Evolutionary conservation across 2,113 vertebrate genomes (phyloP), one percentile per base, ranked within the genome.

Genomic region (Pollachius pollachius): DNA sequence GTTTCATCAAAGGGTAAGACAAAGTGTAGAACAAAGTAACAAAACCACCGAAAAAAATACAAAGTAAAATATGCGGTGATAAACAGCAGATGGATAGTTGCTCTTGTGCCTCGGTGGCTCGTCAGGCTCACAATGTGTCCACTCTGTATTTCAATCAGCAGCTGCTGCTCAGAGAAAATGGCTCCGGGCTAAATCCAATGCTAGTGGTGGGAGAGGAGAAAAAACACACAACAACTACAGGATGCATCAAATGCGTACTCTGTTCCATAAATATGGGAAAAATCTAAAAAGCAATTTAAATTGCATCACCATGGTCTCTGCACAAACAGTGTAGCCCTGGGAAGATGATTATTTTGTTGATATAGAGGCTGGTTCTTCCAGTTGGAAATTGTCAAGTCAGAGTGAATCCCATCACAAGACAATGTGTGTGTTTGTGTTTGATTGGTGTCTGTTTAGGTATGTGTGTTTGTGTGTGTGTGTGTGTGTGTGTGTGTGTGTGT

Each of bases 241-340:
- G 52, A 72, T 15, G 52, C 62, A 61, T 77, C 68, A 58, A 52
- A 76, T 13, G 41, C 8, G 41, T 13, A 63, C 63, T 60, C 16
- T 16, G 59, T 62, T 66, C 64, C 64, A 37, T 52, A 67, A 76
- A 69, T 69, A 75, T 54, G 73, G 62, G 62, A 64, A 58, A 48
- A 78, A 80, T 76, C 41, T 52, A 78, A 74, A 78, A 81, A 73
- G 19, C 69, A 65, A 61, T 76, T 78, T 68, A 65, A 64, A 81
- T 62, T 62, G 64, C 67, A 64, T 71, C 41, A 15, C 15, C 57
- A 56, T 21, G 71, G 16, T 52, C 54, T 23, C 27, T 65, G 17
- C 65, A 61, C 17, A 52, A 63, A 59, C 18, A 54, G 59, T 21
- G 23, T 17, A 52, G 65, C n/a, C 23, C 54, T n/a, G 54, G n/a